Evolutionary conservation across 2,888 invertebrate species (phyloP).

Genomic region (Diarsia rubi): DNA sequence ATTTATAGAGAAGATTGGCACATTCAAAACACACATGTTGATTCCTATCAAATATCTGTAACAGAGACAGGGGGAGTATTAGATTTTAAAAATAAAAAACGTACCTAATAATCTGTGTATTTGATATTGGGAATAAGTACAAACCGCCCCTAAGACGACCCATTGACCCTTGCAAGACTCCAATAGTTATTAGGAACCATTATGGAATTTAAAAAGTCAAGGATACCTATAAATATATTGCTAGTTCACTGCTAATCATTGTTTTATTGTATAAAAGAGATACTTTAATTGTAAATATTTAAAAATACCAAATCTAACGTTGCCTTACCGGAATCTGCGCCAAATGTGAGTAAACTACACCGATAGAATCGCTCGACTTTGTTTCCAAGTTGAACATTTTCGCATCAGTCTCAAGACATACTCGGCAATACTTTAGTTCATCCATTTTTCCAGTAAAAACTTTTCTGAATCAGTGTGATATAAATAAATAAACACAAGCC

Average conservation of each 20-base stretch:
- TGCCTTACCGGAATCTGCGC: slow-evolving; percentile 62
- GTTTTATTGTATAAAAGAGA: not conserved
- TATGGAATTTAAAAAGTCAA: not conserved
- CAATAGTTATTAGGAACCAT: not conserved
- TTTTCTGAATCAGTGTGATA: not conserved
- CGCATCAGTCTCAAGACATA: slow-evolving; percentile 68
- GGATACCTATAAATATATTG: not conserved
- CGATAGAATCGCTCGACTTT: slow-evolving; percentile 53
- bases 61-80: not conserved
- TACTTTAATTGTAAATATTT: not conserved
- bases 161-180: not conserved
- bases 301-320: not conserved
- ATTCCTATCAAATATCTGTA: slow-evolving; percentile 41
- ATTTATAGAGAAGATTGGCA: slow-evolving; percentile 66
- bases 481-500: not conserved
- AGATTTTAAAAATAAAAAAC: too few species aligned
- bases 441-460: slow-evolving; percentile 56
- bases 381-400: slow-evolving; percentile 66
- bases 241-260: not conserved
- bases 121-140: not conserved
- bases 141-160: too few species aligned
- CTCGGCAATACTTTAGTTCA: slow-evolving; percentile 63
- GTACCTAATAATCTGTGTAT: not conserved
- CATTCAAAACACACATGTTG: slow-evolving; percentile 70
- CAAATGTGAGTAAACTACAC: slow-evolving; percentile 60